Evolutionary conservation across 2,888 invertebrate species (phyloP).

Genomic region (Nemoura dubitans): DNA sequence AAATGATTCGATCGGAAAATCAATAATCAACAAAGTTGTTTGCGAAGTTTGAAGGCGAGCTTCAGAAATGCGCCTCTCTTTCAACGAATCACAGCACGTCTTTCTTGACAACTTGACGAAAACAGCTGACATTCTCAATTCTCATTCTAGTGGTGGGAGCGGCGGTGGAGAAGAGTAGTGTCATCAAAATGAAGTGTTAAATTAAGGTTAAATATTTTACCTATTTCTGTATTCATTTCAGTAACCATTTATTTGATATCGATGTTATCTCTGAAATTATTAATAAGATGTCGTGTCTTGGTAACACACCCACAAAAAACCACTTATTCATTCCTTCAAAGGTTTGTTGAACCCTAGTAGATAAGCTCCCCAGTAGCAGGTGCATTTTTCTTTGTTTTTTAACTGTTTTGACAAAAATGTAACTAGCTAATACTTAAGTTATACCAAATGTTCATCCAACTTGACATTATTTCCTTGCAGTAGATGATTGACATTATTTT

Average conservation of each 20-base stretch:
- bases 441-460: background rate
- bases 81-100: background rate
- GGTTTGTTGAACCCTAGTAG: conserved; percentile 26
- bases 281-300: conserved; percentile 23
- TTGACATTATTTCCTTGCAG: no score
- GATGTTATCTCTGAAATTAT: background rate
- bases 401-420: background rate
- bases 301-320: conserved; percentile 1
- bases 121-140: background rate
- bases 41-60: background rate
- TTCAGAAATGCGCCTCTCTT: background rate
- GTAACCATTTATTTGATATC: background rate
- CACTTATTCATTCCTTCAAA: background rate
- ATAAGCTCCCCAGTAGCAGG: background rate
- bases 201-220: background rate
- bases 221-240: background rate
- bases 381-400: background rate
- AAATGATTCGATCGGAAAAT: background rate
- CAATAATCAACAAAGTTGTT: conserved; percentile 7
- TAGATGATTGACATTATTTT: background rate
- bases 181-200: background rate
- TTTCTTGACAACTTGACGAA: background rate
- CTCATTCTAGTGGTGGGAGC: background rate
- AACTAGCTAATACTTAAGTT: background rate
- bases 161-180: background rate